phyloP scores from a whole-genome alignment of 2,113 vertebrate species.

The Lutjanus erythropterus region DNA sequence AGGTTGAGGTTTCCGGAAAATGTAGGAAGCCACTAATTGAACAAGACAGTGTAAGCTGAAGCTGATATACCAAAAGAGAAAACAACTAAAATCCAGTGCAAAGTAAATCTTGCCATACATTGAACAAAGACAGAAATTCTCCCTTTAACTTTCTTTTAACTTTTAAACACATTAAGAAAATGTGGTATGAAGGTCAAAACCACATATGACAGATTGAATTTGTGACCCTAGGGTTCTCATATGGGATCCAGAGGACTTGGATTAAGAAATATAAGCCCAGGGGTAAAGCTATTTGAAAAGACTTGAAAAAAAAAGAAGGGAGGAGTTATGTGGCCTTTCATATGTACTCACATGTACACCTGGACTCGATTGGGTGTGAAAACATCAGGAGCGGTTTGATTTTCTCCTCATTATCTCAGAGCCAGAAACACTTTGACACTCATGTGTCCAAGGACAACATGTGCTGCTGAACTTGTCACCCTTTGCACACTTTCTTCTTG shows the following conservation, averaged over 20 bases:
- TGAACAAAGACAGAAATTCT: not conserved
- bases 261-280: not conserved
- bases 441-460: constrained; percentile 12
- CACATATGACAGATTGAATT: not conserved
- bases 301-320: not conserved
- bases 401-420: not conserved
- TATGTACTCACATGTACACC: not conserved
- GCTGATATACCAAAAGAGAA: not conserved
- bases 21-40: not conserved
- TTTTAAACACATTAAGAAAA: not conserved
- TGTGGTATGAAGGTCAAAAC: not conserved
- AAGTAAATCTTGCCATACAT: not conserved
- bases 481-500: not conserved
- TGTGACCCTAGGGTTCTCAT: not conserved
- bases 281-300: not conserved
- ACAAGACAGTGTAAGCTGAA: not conserved
- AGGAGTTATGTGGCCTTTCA: not conserved
- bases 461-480: not conserved
- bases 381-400: constrained; percentile 13
- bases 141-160: not conserved
- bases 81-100: not conserved
- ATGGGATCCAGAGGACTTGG: constrained; percentile 6
- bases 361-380: constrained; percentile 1
- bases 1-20: not conserved
- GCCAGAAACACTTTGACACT: not conserved